Evolutionary conservation across 2,888 invertebrate genomes (phyloP), one percentile per base, ranked within the genome.

Genomic region (Euspilapteryx auroguttella): DNA sequence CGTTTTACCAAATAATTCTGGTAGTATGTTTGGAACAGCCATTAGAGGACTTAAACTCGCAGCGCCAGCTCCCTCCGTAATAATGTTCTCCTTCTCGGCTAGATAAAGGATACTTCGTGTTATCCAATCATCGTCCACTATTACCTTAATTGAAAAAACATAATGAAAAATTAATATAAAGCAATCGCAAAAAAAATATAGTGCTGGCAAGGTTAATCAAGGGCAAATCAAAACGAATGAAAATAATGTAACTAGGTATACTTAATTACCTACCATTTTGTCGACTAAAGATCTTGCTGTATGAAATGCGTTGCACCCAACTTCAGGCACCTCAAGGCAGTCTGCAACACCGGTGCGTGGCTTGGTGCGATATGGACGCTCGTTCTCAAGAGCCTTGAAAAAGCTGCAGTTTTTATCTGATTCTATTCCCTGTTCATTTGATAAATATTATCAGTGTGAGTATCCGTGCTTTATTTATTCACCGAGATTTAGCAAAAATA

Each of bases 51-150:
- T 89, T n/a, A 94, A 49, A 2, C 86, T 86, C 4, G 82, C 76
- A 0, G 90, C 93, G 0, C 91, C 93, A 6, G 89, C 91, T 1
- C 92, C 92, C 55, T 94, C 93, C 1, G 88, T 87, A 1, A 93
- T 85, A 32, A 87, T 81, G 47, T 87, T 88, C 52, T 92, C 90
- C 36, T 80, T 65, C 55, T 92, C 90, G 1, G 87, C 78, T 27
- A 89, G 56, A 33, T 86, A 78, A 29, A 89, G 55, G 32, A 90
- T 84, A 2, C 87, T 83, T 43, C 86, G 75, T 1, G 87, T 83
- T 37, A 89, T 86, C 79, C 81, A 85, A 49, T 89, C 86, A 49
- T 85, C 88, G 44, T 82, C 80, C 1, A 90, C 85, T 23, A 89
- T 79, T 29, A 86, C 62, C 79, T 79, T 37, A 22, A 21, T 34